Base-by-base conservation (phyloP, 2,113 vertebrate species). In the Tonatia bakeri region DNA sequence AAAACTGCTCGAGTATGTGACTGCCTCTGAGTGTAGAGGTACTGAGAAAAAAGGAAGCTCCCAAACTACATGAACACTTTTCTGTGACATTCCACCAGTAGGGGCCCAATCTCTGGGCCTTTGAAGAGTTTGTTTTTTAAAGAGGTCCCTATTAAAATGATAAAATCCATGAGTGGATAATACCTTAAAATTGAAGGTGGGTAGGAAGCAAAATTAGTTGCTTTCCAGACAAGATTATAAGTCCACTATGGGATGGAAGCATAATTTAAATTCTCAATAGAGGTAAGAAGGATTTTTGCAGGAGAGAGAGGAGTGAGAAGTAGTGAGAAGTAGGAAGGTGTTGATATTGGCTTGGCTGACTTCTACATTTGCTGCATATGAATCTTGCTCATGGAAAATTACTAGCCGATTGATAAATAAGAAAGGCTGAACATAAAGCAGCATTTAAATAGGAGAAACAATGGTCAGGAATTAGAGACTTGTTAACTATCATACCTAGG, bases 41-140 rank as follows among this genome's bases (percentile, higher is more conserved):
- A 6, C 36, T 38, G 47, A 70, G 13, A 83, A 75, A 31, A 61
- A 90, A 92, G 87, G 61, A 92, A 77, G 56, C 52, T 43, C 19
- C 36, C 3, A 87, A 36, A 3, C 26, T 45, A 33, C 6, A 56
- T n/a, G 10, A 7, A 69, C 9, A 81, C 1, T 38, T 22, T 59
- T 87, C 86, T 94, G 1, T 43, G 61, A 91, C 87, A 93, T 73
- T 91, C 52, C 5, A 88, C 26, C 65, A 85, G n/a, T 1, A 73
- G 38, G 84, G 38, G 73, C 67, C 61, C 45, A 72, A 65, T 36
- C 13, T 31, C 10, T 90, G 75, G 43, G 77, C 43, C 40, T 88
- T 94, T 91, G n/a, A 96, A 76, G 14, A 56, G 0, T 76, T 87
- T 43, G 31, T 95, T 61, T 89, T 90, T 70, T 50, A 75, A 84